Percentiles rank a stretch among this genome's conserved stretches.
Conservation (phyloP, 64 coral and sea anemone genomes). For the Actinia tenebrosa region DNA sequence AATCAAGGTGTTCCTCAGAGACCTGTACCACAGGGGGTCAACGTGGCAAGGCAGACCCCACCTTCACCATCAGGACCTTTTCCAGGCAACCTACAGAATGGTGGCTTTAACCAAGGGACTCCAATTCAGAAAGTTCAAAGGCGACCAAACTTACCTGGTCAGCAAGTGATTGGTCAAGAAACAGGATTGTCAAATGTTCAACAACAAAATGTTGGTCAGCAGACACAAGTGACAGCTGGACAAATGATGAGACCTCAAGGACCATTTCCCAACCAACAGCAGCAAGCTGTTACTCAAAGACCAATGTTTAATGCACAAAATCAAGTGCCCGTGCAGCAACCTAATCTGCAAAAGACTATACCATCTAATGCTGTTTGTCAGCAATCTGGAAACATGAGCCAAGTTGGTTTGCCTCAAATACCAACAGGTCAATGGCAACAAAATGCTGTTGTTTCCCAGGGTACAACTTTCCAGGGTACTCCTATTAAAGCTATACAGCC, state of each 20-base stretch:
- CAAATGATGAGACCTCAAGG: background rate
- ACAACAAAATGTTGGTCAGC: background rate
- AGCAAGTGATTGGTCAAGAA: background rate
- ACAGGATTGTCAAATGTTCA: background rate
- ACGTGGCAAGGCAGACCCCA: background rate
- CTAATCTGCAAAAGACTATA: background rate
- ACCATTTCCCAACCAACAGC: background rate
- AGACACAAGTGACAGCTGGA: background rate
- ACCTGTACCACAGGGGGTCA: constrained; percentile 12
- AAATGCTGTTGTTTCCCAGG: background rate
- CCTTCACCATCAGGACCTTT: background rate
- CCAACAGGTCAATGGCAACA: background rate
- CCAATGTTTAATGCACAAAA: constrained; percentile 2
- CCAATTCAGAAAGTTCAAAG: background rate
- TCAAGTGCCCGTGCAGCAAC: background rate
- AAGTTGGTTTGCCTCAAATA: constrained; percentile 13
- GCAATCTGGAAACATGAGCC: background rate
- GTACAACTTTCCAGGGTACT: background rate
- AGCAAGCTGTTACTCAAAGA: background rate
- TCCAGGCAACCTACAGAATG: background rate
- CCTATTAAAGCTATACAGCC: constrained; percentile 3
- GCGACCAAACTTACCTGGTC: background rate
- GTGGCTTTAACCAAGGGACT: background rate
- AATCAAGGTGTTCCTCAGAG: constrained; percentile 35
- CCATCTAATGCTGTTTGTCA: background rate